Evolutionary conservation across 2,113 vertebrate species (phyloP), one percentile per base, ranked within the genome.

Genomic region (Chionomys nivalis): DNA sequence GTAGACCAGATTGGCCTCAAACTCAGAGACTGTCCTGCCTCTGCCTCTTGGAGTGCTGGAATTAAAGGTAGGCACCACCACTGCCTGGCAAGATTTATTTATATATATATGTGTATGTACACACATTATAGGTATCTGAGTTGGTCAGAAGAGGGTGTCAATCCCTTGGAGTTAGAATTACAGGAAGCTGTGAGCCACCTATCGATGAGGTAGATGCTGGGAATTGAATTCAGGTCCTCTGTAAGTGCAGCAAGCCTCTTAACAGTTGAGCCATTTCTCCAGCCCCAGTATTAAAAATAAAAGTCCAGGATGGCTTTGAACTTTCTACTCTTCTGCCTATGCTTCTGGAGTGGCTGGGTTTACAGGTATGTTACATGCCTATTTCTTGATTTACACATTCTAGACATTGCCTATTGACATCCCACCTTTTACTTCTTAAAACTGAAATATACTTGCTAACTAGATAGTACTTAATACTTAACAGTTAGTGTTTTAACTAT

Each of bases 341-440:
- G 17, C 39, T 33, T 44, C 39, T 65, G 28, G 36, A 72, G 66
- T 49, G 36, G 36, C 47, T 72, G 65, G 65, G 21, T 13, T n/a
- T 39, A 52, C 33, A 87, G 31, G 33, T 3, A 8, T 87, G 47
- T 16, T 13, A 47, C 79, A 39, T 68, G 75, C 19, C 81, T 82
- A 39, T 65, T 65, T 83, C 58, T 66, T 44, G 33, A 94, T 65
- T 86, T 92, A 72, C 88, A 28, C 52, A 93, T 94, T 93, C 39
- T 87, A 52, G 55, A 86, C 36, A 63, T 90, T 94, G 66, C 24
- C n/a, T 87, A 94, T 26, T 92, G 66, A 94, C 81, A 93, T 96
- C n/a, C 90, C n/a, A 90, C 10, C 21, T 26, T 16, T 7, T 76
- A 94, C 14, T 42, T 92, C n/a, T 82, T 95, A 89, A 91, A 36